A percentile compares a stretch with the other conserved stretches of the same genome.
phyloP scores from a whole-genome alignment of 2,888 invertebrate species.

The Folsomia candida region DNA sequence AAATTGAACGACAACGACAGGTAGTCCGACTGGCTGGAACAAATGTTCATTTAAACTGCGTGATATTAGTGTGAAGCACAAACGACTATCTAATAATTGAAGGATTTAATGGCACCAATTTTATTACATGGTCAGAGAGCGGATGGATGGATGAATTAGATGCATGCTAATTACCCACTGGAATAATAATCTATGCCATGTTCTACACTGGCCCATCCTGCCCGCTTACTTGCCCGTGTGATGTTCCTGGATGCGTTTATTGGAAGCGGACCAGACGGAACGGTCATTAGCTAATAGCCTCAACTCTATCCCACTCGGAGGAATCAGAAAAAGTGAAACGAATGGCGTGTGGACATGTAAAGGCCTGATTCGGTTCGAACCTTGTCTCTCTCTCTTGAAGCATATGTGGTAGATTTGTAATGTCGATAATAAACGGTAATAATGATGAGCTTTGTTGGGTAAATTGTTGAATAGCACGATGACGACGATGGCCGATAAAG shows the following conservation, averaged over 20 bases:
- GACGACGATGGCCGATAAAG: no score
- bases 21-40: neutral
- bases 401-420: slow-evolving; percentile 34
- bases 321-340: neutral
- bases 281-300: slow-evolving; percentile 22
- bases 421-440: slow-evolving; percentile 42
- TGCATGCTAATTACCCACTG: slow-evolving; percentile 40
- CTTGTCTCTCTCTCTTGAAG: neutral
- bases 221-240: no score
- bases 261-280: slow-evolving; percentile 1
- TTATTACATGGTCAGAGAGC: slow-evolving; percentile 23
- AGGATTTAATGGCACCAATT: slow-evolving; percentile 9
- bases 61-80: slow-evolving; percentile 17
- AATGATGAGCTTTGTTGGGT: slow-evolving; percentile 25
- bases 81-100: slow-evolving; percentile 18
- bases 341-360: neutral
- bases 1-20: slow-evolving; percentile 20
- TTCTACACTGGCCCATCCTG: no score
- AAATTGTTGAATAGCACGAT: slow-evolving; percentile 10
- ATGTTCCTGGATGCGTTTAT: neutral
- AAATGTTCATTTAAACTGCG: neutral
- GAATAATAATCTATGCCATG: slow-evolving; percentile 10
- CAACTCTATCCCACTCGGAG: neutral
- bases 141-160: slow-evolving; percentile 36
- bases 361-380: neutral